Evolutionary conservation across 2,797 vertebrate species (phyloP), one percentile per base, ranked within the genome.

Genomic region (Paedocypris micromegethes): DNA sequence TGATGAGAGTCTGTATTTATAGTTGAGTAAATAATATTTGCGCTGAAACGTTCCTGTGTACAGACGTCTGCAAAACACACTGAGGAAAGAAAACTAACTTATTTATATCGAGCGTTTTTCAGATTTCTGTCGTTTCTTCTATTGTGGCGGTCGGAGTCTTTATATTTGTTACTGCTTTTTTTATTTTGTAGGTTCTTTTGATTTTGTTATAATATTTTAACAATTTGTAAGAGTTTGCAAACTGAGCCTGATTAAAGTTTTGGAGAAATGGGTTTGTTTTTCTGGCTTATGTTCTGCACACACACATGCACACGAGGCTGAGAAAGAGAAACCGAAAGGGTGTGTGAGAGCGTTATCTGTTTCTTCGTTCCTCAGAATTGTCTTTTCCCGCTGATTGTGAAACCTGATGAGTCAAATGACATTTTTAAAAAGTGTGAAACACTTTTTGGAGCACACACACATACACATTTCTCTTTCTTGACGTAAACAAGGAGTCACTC

Each of bases 31-130:
- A 76, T 75, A 3, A 77, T 83, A 80, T 85, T 82, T 82, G 77
- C 84, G 78, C 80, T 86, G 77, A 80, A 81, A 84, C 88, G 84
- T 89, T 88, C 86, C 79, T 85, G 73, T 89, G 88, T 90, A 91
- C 87, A 90, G 88, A 88, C 84, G 84, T 87, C 88, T 91, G 88
- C 97, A 96, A 95, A 98, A 91, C 23, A 98, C 93, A 98, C 94
- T 97, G 95, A 97, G 91, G 96, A 96, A 95, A 92, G 76, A 96
- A 93, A 95, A 97, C 94, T 98, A 97, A 98, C 91, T 98, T 98
- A 98, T 98, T 97, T 97, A 97, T 95, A 93, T 94, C 88, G 79
- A 93, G 87, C 84, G 86, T 86, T 86, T 86, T 89, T 80, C 88
- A 90, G 56, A 37, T 40, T 60, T 77, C 54, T 85, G 87, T 83